phyloP scores from a whole-genome alignment of 2,888 invertebrate species.

The Sarcophaga rosellei region DNA sequence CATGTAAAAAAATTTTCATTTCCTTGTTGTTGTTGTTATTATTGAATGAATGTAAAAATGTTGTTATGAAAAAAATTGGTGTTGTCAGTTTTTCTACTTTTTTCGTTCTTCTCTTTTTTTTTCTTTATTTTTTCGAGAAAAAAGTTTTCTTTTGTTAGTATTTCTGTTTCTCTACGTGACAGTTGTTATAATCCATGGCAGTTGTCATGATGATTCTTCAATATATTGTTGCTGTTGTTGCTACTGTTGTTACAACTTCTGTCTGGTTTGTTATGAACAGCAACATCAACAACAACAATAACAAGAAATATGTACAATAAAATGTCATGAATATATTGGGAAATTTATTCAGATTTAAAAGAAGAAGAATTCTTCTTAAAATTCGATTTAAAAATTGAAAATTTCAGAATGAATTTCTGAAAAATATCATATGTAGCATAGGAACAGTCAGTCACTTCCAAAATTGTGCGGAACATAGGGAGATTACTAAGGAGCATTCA shows the following conservation, averaged over 20 bases:
- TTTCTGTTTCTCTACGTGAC: constrained; percentile 50
- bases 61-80: constrained; percentile 33
- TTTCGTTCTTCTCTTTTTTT: background rate
- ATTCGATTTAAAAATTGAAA: no score
- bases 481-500: no score
- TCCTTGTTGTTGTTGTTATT: constrained; percentile 14
- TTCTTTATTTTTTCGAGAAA: background rate
- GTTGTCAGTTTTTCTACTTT: constrained; percentile 32
- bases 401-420: no score
- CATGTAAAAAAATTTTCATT: background rate
- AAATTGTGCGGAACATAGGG: no score
- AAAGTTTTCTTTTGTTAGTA: constrained; percentile 19
- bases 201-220: constrained; percentile 39
- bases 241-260: no score
- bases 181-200: constrained; percentile 57
- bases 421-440: no score
- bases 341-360: no score
- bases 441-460: no score
- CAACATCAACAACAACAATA: no score
- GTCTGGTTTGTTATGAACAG: background rate
- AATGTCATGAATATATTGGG: no score
- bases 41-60: constrained; percentile 33
- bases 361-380: no score
- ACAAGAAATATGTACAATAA: no score
- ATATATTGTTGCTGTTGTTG: background rate